Evolutionary conservation across 2,888 invertebrate species (phyloP), one percentile per base, ranked within the genome.

Genomic region (Microplitis deprimator): DNA sequence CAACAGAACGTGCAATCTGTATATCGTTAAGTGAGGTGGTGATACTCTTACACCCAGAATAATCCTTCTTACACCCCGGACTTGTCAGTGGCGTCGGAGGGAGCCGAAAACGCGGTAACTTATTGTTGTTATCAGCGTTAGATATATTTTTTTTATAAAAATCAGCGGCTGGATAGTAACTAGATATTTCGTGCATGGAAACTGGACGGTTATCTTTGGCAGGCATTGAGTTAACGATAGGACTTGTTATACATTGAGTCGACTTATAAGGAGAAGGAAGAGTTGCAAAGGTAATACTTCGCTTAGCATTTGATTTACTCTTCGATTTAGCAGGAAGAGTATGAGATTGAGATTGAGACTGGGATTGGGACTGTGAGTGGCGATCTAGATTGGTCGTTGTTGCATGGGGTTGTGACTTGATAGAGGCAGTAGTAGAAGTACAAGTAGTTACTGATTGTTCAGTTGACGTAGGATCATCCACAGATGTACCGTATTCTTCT

Each of bases 1-100:
- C 84, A 84, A 88, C 89, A 89, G 89, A 87, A 77, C 89, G 89
- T 89, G 89, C 89, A 86, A 87, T 89, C 89, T 89, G 89, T 86
- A 84, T 85, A 79, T 84, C 85, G 84, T 82, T 87, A 86, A 84
- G 83, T 79, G 84, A 84, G 84, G 84, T 80, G 79, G 83, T 78
- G 41, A 80, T 82, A 83, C 81, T 50, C 50, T 50, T 50, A 50
- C 4, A 50, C 50, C 50, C 82, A 79, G 29, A 29, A 29, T 83
- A 80, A 82, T 84, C 83, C 79, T 82, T 82, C 77, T 81, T 75
- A 80, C 80, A 84, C 75, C 84, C 85, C 39, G 89, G 86, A 83
- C 84, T 83, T 77, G 89, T 89, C 77, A 89, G 81, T 65, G 88
- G 89, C 70, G 89, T 89, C 41, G 89, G 88, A 72, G 89, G 89